These are phyloP conservation scores for Tokudaia tokunoshimensis DNA, from an alignment of 2,797 vertebrate genomes.

Conservation along the genomic window DNA sequence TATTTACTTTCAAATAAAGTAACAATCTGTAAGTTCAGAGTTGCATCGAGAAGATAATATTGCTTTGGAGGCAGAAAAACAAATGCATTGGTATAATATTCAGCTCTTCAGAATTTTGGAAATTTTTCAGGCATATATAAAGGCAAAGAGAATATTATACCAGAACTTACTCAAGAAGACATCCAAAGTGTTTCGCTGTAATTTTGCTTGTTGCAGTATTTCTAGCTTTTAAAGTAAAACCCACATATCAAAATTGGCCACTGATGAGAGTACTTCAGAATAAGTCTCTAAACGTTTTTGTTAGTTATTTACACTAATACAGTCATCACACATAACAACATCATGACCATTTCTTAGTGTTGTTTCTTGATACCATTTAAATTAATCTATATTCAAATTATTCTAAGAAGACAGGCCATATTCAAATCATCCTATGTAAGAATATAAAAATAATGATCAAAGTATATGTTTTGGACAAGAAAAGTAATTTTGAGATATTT, in stretches of 20 bases:
- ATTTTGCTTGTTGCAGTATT: not conserved
- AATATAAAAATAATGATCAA: too few species aligned
- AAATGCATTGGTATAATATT: not conserved
- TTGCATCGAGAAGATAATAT: not conserved
- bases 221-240: not conserved
- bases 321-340: not conserved
- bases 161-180: not conserved
- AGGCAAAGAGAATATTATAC: not conserved
- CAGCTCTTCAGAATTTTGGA: constrained; percentile 31
- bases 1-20: not conserved
- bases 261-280: not conserved
- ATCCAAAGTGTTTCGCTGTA: not conserved
- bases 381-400: constrained; percentile 11
- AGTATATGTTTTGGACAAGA: too few species aligned
- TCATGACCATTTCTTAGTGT: not conserved
- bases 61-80: not conserved
- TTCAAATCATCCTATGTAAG: too few species aligned
- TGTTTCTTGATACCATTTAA: not conserved
- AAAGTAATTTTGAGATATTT: not conserved
- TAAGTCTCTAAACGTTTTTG: constrained; percentile 23
- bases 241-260: not conserved
- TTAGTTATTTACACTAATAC: not conserved
- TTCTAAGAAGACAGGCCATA: too few species aligned
- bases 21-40: not conserved
- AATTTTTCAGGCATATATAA: not conserved